Percentiles rank a stretch among this genome's conserved stretches.
These are phyloP conservation scores for Kryptolebias ocellatus DNA, from an alignment of 2,797 vertebrate species.

Conservation along the genomic window DNA sequence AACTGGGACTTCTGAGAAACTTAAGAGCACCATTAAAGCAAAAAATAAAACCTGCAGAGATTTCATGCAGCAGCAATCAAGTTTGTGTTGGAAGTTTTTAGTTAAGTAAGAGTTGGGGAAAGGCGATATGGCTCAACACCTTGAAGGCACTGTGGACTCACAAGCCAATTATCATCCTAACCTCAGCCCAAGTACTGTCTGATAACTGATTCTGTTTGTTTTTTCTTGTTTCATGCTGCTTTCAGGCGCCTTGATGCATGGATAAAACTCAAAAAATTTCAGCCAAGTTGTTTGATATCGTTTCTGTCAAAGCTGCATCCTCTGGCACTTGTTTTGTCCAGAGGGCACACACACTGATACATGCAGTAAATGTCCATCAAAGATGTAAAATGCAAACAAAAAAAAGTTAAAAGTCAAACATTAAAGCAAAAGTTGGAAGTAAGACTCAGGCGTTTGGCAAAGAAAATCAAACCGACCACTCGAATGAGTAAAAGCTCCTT, in stretches of 20 bases:
- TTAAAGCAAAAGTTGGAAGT: conserved; percentile 21
- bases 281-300: not conserved
- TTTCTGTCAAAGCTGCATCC: not conserved
- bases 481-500: conserved; percentile 43
- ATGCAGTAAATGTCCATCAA: conserved; percentile 17
- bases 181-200: conserved; percentile 31
- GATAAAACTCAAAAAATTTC: not conserved
- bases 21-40: conserved; percentile 46
- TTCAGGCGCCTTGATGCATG: conserved; percentile 3
- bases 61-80: conserved; percentile 45
- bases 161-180: conserved; percentile 57
- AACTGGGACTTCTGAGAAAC: conserved; percentile 3
- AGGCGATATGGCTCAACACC: conserved; percentile 70
- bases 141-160: conserved; percentile 70
- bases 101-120: conserved; percentile 35
- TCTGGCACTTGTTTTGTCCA: conserved; percentile 13
- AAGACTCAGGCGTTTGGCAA: conserved; percentile 72
- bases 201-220: conserved; percentile 11
- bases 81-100: conserved; percentile 22
- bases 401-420: conserved; percentile 33
- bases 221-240: conserved; percentile 33
- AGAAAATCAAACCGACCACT: conserved; percentile 39
- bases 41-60: conserved; percentile 27
- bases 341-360: conserved; percentile 26
- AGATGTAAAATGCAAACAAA: conserved; percentile 13